These are phyloP conservation scores for Anniella stebbinsi DNA, from an alignment of 2,797 vertebrate species.

Conservation along the genomic window DNA sequence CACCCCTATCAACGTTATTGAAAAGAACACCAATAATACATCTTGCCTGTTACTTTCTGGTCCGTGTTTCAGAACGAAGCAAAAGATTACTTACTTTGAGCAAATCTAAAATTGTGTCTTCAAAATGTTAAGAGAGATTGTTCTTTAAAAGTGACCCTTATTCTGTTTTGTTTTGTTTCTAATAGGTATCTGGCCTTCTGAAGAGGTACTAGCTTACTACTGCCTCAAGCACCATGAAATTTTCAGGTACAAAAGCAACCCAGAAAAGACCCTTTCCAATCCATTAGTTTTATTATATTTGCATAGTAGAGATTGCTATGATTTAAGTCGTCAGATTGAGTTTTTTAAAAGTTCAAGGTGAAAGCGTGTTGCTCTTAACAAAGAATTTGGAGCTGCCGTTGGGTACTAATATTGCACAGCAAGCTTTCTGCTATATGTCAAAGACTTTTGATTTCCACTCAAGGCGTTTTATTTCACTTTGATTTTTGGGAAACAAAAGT, in stretches of 20 bases:
- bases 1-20: neutral
- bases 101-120: constrained; percentile 12
- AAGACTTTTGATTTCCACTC: constrained; percentile 98
- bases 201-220: constrained; percentile 98
- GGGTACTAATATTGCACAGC: constrained; percentile 82
- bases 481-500: constrained; percentile 92
- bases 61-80: constrained; percentile 38
- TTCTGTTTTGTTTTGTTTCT: constrained; percentile 62
- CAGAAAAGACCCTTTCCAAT: constrained; percentile 62
- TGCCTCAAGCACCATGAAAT: constrained; percentile 90
- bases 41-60: constrained; percentile 11
- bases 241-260: constrained; percentile 89
- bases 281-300: constrained; percentile 68
- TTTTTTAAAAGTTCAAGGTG: constrained; percentile 73
- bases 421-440: constrained; percentile 84
- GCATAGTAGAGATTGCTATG: constrained; percentile 71
- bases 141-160: constrained; percentile 44
- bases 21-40: neutral
- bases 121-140: neutral
- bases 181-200: constrained; percentile 96
- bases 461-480: constrained; percentile 94
- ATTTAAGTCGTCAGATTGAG: constrained; percentile 76
- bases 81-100: constrained; percentile 25
- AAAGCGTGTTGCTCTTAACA: constrained; percentile 80
- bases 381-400: constrained; percentile 79